phyloP scores from a whole-genome alignment of 2,113 vertebrate genomes.

The Elgaria multicarinata region DNA sequence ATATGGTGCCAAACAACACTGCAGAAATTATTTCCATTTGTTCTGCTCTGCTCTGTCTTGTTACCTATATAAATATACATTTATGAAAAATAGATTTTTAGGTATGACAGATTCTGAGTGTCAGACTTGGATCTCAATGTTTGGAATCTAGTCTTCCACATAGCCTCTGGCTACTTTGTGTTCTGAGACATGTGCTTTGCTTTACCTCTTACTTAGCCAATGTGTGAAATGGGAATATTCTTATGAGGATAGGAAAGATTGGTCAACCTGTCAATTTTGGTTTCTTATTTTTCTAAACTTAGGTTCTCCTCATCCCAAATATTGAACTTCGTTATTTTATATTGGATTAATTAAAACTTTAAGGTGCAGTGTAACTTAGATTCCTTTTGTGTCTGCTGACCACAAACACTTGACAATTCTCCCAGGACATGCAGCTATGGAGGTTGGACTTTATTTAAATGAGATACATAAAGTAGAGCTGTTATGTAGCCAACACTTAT shows the following conservation, averaged over 20 bases:
- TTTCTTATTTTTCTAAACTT: background rate
- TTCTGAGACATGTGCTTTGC: background rate
- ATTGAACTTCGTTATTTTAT: too few relatives aligned
- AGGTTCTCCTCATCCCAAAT: too few relatives aligned
- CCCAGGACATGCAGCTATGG: constrained; percentile 53
- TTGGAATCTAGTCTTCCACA: background rate
- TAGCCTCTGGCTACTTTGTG: background rate
- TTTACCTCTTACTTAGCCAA: background rate
- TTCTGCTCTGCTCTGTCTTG: constrained; percentile 35
- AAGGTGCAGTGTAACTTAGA: constrained; percentile 68
- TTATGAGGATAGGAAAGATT: background rate
- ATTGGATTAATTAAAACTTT: constrained; percentile 74
- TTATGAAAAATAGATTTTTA: background rate
- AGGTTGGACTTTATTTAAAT: constrained; percentile 59
- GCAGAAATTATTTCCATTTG: constrained; percentile 58
- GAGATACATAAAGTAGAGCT: constrained; percentile 63
- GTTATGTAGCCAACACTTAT: constrained; percentile 59
- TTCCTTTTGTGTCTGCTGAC: constrained; percentile 72
- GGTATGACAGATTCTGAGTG: background rate
- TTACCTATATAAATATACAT: background rate
- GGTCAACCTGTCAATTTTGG: background rate
- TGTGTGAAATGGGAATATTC: background rate
- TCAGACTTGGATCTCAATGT: background rate
- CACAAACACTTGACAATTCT: constrained; percentile 60
- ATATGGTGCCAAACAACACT: constrained; percentile 61